Evolutionary conservation across 2,113 vertebrate species (phyloP).

Genomic region (Hypanus sabinus): DNA sequence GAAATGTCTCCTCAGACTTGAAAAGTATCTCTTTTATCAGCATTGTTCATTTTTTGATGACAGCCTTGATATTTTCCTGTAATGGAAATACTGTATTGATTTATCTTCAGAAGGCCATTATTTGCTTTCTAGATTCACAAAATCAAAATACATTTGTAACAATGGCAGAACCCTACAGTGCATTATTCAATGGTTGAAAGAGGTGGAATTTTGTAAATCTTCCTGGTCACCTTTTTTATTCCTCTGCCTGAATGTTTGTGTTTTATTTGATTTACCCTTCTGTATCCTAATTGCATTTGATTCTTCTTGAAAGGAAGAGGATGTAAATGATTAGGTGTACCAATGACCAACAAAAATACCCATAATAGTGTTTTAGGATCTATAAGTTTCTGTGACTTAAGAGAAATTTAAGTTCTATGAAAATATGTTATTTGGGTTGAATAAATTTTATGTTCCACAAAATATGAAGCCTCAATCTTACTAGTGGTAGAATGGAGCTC

Average conservation of each 20-base stretch:
- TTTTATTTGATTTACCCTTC: neutral
- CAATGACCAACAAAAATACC: neutral
- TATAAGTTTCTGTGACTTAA: neutral
- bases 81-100: neutral
- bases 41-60: neutral
- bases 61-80: neutral
- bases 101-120: neutral
- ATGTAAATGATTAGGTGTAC: neutral
- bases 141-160: neutral
- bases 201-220: neutral
- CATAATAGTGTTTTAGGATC: neutral
- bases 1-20: neutral
- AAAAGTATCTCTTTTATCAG: neutral
- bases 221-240: neutral
- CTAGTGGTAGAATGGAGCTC: neutral
- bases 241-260: neutral
- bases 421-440: neutral
- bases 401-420: neutral
- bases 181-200: neutral
- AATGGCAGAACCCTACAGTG: neutral
- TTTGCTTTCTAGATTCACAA: neutral
- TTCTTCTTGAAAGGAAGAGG: neutral
- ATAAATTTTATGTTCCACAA: neutral
- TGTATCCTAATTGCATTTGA: neutral
- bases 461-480: neutral